phyloP scores from a whole-genome alignment of 1,140 invertebrate species.

The Drosophila insularis region DNA sequence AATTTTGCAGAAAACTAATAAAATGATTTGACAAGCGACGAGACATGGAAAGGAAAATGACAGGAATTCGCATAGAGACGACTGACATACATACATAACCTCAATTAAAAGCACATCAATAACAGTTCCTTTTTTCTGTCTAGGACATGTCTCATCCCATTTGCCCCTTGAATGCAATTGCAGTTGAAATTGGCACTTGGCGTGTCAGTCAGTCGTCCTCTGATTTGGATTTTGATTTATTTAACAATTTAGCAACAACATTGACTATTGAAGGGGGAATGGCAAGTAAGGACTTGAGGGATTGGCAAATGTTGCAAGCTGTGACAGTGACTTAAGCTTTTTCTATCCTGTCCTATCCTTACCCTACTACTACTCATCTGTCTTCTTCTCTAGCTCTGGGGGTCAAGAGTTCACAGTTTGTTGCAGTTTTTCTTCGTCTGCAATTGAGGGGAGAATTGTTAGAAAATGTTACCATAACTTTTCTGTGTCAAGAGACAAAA shows the following conservation, averaged over 20 bases:
- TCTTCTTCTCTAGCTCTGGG: background rate
- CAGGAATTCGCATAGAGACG: constrained; percentile 42
- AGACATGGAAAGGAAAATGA: constrained; percentile 37
- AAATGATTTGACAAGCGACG: constrained; percentile 65
- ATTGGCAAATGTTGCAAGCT: constrained; percentile 52
- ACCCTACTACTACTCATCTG: background rate
- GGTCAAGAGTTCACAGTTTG: constrained; percentile 10
- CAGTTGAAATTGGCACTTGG: constrained; percentile 68
- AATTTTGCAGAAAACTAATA: constrained; percentile 50
- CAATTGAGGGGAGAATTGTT: background rate
- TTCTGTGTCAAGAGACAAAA: background rate
- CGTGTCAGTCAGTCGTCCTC: constrained; percentile 42
- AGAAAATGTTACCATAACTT: constrained; percentile 1
- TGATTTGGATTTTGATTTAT: constrained; percentile 75
- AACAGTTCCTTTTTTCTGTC: constrained; percentile 37
- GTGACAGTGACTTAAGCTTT: constrained; percentile 42
- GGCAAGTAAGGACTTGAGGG: background rate
- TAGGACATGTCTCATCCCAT: background rate
- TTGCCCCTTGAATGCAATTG: constrained; percentile 4
- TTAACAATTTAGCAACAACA: constrained; percentile 73
- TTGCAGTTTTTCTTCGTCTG: constrained; percentile 1
- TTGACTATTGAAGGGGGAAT: constrained; percentile 8
- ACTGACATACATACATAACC: constrained; percentile 45
- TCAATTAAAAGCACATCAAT: constrained; percentile 82
- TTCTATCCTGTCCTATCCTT: background rate